A percentile compares a stretch with the other conserved stretches of the same genome.
Evolutionary conservation across 2,888 invertebrate species (phyloP).

Genomic region (Rotaria socialis): DNA sequence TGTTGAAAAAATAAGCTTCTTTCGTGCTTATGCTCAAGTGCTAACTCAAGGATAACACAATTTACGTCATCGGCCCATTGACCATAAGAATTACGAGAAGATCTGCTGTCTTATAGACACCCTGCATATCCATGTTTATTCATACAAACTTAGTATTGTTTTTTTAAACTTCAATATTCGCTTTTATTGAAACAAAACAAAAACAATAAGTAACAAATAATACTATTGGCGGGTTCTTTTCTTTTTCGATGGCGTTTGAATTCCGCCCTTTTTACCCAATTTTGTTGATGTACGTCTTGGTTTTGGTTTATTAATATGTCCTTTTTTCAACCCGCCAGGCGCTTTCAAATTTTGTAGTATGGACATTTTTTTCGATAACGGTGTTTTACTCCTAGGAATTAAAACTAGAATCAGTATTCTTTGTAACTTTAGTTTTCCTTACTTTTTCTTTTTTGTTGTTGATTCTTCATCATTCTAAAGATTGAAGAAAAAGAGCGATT

Average conservation of each 20-base stretch:
- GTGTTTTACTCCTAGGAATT: neutral
- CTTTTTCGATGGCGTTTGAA: neutral
- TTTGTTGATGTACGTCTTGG: neutral
- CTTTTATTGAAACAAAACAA: neutral
- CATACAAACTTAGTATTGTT: too few relatives aligned
- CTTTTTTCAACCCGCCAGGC: neutral
- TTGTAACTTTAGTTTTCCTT: neutral
- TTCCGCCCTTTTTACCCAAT: neutral
- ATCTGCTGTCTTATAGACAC: too few relatives aligned
- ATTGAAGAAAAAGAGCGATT: neutral
- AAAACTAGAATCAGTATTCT: neutral
- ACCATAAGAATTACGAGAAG: too few relatives aligned
- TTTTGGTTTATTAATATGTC: neutral
- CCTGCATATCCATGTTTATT: too few relatives aligned
- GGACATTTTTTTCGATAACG: slow-evolving; percentile 34
- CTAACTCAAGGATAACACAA: too few relatives aligned
- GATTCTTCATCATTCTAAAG: neutral
- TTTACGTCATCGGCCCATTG: too few relatives aligned
- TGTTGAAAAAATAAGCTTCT: too few relatives aligned
- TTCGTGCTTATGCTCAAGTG: too few relatives aligned
- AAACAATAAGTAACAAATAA: neutral
- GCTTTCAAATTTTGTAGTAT: slow-evolving; percentile 23
- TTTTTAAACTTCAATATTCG: neutral
- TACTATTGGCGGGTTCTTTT: neutral
- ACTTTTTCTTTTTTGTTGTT: neutral